phyloP scores from a whole-genome alignment of 2,888 invertebrate species.

The Poecilobothrus nobilitatus region DNA sequence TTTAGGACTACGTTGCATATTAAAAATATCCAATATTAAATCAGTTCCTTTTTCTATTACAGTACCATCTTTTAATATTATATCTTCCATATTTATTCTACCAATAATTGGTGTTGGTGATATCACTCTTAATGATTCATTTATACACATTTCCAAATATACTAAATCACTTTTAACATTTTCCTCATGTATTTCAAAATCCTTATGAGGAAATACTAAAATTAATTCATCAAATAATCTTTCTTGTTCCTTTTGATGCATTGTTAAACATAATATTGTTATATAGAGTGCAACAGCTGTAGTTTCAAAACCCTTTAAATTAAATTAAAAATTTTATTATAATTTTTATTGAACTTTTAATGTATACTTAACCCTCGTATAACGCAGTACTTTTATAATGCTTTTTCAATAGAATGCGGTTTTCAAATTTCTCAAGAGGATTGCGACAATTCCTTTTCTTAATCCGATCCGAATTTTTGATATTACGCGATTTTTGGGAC shows the following conservation, averaged over 20 bases:
- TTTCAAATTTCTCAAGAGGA: no score
- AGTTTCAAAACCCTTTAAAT: constrained; percentile 9
- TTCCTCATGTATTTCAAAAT: constrained; percentile 11
- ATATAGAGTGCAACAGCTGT: neutral
- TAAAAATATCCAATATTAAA: constrained; percentile 36
- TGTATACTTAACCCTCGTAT: no score
- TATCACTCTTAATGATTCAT: constrained; percentile 8
- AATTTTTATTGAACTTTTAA: neutral
- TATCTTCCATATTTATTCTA: constrained; percentile 25
- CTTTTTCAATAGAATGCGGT: no score
- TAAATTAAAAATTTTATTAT: neutral
- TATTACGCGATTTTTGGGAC: no score
- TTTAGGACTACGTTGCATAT: constrained; percentile 36
- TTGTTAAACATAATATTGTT: constrained; percentile 35
- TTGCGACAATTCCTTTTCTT: no score
- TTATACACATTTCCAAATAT: constrained; percentile 5
- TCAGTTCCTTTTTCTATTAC: constrained; percentile 37
- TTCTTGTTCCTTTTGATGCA: constrained; percentile 32
- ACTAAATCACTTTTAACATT: neutral
- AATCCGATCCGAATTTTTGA: no score
- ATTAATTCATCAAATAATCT: constrained; percentile 36
- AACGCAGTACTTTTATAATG: no score
- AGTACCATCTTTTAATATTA: constrained; percentile 24
- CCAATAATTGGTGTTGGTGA: neutral
- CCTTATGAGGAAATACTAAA: constrained; percentile 27